phyloP scores from a whole-genome alignment of 2,113 vertebrate genomes.

The Laticauda laticaudata region DNA sequence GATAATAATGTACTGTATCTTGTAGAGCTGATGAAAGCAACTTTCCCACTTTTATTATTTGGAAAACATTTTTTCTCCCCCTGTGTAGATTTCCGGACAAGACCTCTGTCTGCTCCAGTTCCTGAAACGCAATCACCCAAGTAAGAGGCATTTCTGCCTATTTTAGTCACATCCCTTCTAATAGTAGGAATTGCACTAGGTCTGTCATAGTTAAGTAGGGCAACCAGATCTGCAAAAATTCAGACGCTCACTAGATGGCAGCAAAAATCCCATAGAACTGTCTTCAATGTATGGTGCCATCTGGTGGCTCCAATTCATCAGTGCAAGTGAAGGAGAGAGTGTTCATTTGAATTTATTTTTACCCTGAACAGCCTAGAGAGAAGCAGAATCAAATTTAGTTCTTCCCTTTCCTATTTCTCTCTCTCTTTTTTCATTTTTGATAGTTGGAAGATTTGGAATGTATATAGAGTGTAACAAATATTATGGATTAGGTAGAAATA shows the following conservation, averaged over 20 bases:
- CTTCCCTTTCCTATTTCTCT: not conserved
- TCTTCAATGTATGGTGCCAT: not conserved
- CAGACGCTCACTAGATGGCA: not conserved
- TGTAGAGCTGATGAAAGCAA: slow-evolving; percentile 1
- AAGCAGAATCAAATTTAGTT: not conserved
- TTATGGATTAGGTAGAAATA: not conserved
- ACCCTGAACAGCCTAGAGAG: not conserved
- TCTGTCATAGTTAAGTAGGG: not conserved
- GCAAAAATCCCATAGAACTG: not conserved
- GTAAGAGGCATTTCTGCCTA: slow-evolving; percentile 43
- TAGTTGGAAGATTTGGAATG: not conserved
- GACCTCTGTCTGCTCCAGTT: not conserved
- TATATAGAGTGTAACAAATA: not conserved
- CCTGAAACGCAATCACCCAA: slow-evolving; percentile 31
- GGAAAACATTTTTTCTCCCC: slow-evolving; percentile 39
- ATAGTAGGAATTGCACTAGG: slow-evolving; percentile 25
- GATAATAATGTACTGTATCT: not conserved
- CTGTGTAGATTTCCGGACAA: slow-evolving; percentile 14
- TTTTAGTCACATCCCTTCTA: slow-evolving; percentile 48
- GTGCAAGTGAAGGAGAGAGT: not conserved
- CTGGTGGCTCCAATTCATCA: not conserved
- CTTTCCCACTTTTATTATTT: slow-evolving; percentile 21
- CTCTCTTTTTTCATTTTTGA: not conserved
- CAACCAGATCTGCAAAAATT: not conserved
- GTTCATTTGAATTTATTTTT: not conserved